Evolutionary conservation across 1,140 invertebrate species (phyloP).

Genomic region (Stegodyphus dumicola): DNA sequence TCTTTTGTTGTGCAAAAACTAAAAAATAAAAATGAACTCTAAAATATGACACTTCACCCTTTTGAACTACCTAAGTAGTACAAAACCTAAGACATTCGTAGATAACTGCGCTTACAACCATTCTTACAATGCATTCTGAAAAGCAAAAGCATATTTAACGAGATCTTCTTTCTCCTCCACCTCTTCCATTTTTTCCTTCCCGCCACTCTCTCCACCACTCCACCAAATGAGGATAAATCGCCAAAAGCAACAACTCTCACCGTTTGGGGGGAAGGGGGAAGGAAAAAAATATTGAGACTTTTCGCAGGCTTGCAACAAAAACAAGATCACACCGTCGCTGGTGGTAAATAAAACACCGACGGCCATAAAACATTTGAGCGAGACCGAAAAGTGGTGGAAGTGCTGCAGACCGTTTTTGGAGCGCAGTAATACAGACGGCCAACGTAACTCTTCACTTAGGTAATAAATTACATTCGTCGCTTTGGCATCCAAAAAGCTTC

Average conservation of each 20-base stretch:
- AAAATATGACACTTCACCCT: no score
- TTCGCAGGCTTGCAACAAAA: slow-evolving; percentile 2
- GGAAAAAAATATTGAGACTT: background rate
- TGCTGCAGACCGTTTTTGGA: slow-evolving; percentile 3
- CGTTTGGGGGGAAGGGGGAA: background rate
- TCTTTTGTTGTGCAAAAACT: no score
- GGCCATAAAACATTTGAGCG: slow-evolving; percentile 6
- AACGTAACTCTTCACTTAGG: slow-evolving; percentile 12
- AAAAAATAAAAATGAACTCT: no score
- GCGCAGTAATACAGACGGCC: background rate
- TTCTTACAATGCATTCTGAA: no score
- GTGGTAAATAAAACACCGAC: slow-evolving; percentile 11
- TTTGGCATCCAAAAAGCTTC: background rate
- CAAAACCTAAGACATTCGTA: no score
- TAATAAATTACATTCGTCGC: slow-evolving; percentile 1
- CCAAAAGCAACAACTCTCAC: background rate
- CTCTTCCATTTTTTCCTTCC: background rate
- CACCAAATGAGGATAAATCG: background rate
- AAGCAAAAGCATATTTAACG: no score
- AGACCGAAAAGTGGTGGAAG: background rate
- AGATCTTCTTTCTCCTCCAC: background rate
- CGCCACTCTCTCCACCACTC: background rate
- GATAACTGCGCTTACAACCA: no score
- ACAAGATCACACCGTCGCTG: background rate
- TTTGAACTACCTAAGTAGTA: no score